Base-by-base conservation (phyloP, 2,113 vertebrate genomes). In the Camelus dromedarius region DNA sequence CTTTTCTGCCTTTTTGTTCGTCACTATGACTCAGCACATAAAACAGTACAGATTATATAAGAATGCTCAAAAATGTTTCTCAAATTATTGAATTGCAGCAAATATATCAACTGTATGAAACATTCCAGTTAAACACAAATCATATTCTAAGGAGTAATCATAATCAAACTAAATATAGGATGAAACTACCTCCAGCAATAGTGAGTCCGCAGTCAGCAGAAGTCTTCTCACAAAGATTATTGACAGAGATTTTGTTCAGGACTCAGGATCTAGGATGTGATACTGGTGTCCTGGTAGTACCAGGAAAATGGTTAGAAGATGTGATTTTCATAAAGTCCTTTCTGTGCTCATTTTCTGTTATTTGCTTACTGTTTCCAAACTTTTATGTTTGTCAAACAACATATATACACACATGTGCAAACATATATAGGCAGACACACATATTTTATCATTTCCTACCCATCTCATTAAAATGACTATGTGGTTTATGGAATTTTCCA, bases 401-500 rank as follows among this genome's bases (percentile, higher is more conserved):
- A 28, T 14, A 24, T 1, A 7, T 32, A 14, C 3, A 24, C 30
- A n/a, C 50, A 4, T 19, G 14, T 30, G 12, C 30, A 70, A 4
- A 8, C 1, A 38, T 30, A 38, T 13, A 91, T 2, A 66, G 28
- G 26, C 32, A 76, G 38, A 73, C 22, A 69, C 0, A 54, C 24
- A 13, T 32, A 18, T 10, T 32, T 38, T 62, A 67, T 58, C 5
- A 70, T 80, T 64, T 0, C 30, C 42, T 2, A 64, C 6, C 28
- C 95, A 12, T 77, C 52, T 79, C 16, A 32, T 87, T 85, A 52
- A 97, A 70, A 96, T 84, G 24, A 67, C 48, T 30, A 15, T 94
- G 56, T 79, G 0, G 1, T 13, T 95, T 94, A 66, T 62, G 80
- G 80, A 97, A 97, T 94, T 98, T 98, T 95, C 52, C 64, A 85